Conservation (phyloP, 64 coral and sea anemone species). For the Acropora yongei region DNA sequence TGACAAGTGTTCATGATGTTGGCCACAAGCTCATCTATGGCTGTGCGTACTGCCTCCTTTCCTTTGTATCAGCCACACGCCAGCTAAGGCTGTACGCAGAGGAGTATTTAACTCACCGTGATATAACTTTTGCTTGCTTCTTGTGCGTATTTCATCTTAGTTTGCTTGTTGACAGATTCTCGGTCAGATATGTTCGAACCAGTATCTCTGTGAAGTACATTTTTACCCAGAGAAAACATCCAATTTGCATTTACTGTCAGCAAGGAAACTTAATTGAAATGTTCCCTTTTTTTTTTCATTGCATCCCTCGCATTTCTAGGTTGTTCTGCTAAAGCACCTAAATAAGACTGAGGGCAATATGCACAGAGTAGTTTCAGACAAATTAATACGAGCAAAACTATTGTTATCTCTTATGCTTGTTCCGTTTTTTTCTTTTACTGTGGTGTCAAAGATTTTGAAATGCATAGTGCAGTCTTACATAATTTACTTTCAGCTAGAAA, state of each 20-base stretch:
- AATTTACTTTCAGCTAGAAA: no score
- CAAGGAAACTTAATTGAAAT: constrained; percentile 24
- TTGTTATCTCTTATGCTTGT: no score
- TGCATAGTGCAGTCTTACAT: no score
- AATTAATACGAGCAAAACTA: neutral
- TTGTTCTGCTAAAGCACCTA: neutral
- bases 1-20: constrained; percentile 16
- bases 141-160: neutral
- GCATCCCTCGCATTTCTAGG: neutral
- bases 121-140: neutral
- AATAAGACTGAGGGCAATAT: neutral
- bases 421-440: neutral
- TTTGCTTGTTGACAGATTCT: neutral
- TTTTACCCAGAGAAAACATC: neutral
- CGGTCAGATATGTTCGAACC: neutral
- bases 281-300: neutral
- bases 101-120: constrained; percentile 24
- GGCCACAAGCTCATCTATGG: constrained; percentile 32
- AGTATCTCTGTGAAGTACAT: neutral
- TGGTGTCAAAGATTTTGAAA: no score
- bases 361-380: neutral
- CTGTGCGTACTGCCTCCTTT: constrained; percentile 41
- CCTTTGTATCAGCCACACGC: constrained; percentile 46
- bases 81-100: constrained; percentile 33
- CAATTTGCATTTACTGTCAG: neutral